phyloP scores from a whole-genome alignment of 2,113 vertebrate genomes.

The Pavo muticus region DNA sequence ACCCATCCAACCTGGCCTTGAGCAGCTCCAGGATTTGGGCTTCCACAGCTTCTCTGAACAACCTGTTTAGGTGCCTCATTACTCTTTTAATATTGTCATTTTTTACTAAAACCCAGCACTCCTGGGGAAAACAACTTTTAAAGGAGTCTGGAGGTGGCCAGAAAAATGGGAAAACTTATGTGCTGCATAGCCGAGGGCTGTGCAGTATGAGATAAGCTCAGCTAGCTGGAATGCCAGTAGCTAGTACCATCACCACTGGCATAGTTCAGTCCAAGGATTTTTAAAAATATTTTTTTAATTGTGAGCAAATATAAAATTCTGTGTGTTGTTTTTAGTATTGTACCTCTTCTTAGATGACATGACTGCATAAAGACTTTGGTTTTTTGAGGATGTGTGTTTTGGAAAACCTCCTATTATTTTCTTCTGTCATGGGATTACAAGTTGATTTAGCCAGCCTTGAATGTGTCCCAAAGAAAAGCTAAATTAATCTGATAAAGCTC shows the following conservation, averaged over 20 bases:
- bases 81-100: background rate
- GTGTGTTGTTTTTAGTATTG: background rate
- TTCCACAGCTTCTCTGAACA: too few species aligned
- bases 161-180: background rate
- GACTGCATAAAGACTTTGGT: background rate
- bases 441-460: background rate
- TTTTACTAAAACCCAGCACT: background rate
- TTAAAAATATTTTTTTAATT: background rate
- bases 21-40: too few species aligned
- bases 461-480: background rate
- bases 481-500: background rate
- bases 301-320: background rate
- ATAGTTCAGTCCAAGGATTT: background rate
- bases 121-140: background rate
- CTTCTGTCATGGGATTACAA: background rate
- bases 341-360: background rate
- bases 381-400: background rate
- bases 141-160: background rate
- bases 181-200: background rate
- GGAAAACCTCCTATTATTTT: background rate
- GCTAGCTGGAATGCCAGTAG: background rate
- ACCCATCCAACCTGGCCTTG: too few species aligned
- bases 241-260: background rate
- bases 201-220: accelerated
- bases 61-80: too few species aligned